Evolutionary conservation across 1,140 invertebrate genomes (phyloP).

Genomic region (Eueides isabella): DNA sequence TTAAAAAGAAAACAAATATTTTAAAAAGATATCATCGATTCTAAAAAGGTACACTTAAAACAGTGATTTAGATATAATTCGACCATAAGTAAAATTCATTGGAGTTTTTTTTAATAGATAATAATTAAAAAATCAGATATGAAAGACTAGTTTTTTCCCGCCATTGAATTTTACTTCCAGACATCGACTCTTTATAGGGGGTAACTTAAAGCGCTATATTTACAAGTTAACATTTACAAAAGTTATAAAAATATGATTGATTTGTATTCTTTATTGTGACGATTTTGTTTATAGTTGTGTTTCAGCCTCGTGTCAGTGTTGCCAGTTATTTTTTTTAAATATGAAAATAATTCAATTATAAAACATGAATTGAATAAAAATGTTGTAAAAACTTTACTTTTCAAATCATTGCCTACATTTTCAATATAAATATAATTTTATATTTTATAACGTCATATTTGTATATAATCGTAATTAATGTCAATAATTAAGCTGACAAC

Average conservation of each 20-base stretch:
- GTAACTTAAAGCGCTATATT: slow-evolving; percentile 61
- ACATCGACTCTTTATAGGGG: slow-evolving; percentile 41
- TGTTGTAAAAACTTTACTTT: no score
- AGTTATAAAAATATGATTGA: slow-evolving; percentile 21
- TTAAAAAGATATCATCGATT: background rate
- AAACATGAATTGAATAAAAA: no score
- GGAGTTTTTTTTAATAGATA: slow-evolving; percentile 39
- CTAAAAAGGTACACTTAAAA: slow-evolving; percentile 13
- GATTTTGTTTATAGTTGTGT: background rate
- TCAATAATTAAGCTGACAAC: background rate
- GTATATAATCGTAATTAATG: no score
- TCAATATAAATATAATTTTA: background rate
- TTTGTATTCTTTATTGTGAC: slow-evolving; percentile 27
- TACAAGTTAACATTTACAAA: slow-evolving; percentile 49
- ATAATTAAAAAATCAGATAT: slow-evolving; percentile 52
- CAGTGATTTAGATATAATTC: slow-evolving; percentile 17
- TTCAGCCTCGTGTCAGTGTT: background rate
- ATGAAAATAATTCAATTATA: background rate
- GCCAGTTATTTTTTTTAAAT: background rate
- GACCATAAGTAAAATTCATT: slow-evolving; percentile 59
- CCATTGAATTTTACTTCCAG: slow-evolving; percentile 52
- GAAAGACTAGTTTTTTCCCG: slow-evolving; percentile 54
- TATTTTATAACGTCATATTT: no score
- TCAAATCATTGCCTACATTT: background rate
- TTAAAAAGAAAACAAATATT: slow-evolving; percentile 8